Conservation (phyloP, 2,797 vertebrate genomes). For the Discoglossus pictus region DNA sequence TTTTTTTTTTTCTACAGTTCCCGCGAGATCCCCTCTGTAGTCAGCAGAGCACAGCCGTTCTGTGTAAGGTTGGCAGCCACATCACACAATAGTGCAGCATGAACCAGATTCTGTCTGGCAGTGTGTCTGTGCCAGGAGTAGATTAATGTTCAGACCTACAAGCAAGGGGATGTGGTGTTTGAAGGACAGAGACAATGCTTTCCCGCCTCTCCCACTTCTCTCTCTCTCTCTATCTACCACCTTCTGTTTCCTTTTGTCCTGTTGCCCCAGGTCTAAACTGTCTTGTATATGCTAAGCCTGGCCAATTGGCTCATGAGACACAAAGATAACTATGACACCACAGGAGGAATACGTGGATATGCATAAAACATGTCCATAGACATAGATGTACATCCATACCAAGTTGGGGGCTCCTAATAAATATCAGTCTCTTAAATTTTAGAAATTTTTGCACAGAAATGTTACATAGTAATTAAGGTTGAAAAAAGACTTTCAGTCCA, state of each 20-base stretch:
- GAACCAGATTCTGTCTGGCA: not conserved
- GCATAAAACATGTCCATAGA: too few relatives aligned
- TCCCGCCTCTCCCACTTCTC: not conserved
- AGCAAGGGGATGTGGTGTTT: slow-evolving; percentile 27
- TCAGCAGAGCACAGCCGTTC: not conserved
- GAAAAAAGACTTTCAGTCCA: too few relatives aligned
- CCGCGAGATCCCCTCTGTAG: slow-evolving; percentile 17
- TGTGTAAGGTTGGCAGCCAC: slow-evolving; percentile 21
- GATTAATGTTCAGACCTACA: slow-evolving; percentile 46
- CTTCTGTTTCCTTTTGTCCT: slow-evolving; percentile 7
- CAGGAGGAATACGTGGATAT: not conserved
- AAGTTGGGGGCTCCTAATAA: too few relatives aligned
- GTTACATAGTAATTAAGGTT: too few relatives aligned
- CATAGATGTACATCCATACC: too few relatives aligned
- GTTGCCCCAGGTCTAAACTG: not conserved
- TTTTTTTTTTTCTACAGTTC: not conserved
- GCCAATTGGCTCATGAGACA: slow-evolving; percentile 10
- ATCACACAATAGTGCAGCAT: slow-evolving; percentile 27
- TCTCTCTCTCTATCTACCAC: too few relatives aligned
- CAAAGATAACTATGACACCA: slow-evolving; percentile 11
- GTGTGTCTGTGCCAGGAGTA: not conserved
- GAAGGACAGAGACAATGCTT: slow-evolving; percentile 41
- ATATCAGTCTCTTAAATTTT: too few relatives aligned
- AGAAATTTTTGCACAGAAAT: too few relatives aligned
- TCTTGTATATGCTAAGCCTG: not conserved